These are phyloP conservation scores for Lepus townsendii DNA, from an alignment of 2,797 vertebrate genomes.

Conservation along the genomic window DNA sequence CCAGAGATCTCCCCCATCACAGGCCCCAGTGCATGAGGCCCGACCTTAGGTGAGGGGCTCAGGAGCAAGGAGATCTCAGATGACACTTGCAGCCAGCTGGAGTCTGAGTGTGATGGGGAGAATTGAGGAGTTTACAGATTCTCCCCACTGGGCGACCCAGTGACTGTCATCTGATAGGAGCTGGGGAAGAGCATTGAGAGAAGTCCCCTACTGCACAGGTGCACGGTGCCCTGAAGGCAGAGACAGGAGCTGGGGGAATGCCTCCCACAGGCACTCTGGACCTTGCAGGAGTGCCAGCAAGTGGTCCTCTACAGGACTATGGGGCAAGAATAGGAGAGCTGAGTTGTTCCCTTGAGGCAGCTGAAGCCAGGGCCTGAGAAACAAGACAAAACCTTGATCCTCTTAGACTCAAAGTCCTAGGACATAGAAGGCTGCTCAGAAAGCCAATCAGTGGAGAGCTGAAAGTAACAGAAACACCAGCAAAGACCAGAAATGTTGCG, in stretches of 20 bases:
- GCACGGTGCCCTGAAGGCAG: background rate
- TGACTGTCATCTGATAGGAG: background rate
- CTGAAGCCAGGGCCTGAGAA: background rate
- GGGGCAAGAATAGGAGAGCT: background rate
- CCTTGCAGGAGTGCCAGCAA: background rate
- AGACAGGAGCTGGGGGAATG: background rate
- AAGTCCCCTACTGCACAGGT: background rate
- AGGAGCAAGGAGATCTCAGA: background rate
- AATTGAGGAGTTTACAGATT: background rate
- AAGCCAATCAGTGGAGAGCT: background rate
- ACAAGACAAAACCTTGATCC: background rate
- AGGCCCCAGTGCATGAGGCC: background rate
- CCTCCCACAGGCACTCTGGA: too few relatives aligned
- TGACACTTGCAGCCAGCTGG: rapidly evolving
- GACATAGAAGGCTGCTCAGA: background rate
- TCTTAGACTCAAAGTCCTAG: background rate
- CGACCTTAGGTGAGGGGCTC: rapidly evolving
- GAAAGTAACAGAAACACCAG: background rate
- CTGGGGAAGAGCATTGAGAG: background rate
- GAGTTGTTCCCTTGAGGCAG: background rate
- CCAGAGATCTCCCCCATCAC: background rate
- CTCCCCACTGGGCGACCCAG: background rate
- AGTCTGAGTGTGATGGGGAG: background rate
- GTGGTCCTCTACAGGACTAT: background rate
- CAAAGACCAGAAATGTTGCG: background rate